A percentile compares a stretch with the other conserved stretches of the same genome.
phyloP scores from a whole-genome alignment of 2,113 vertebrate genomes.

The Trogon melanurus region DNA sequence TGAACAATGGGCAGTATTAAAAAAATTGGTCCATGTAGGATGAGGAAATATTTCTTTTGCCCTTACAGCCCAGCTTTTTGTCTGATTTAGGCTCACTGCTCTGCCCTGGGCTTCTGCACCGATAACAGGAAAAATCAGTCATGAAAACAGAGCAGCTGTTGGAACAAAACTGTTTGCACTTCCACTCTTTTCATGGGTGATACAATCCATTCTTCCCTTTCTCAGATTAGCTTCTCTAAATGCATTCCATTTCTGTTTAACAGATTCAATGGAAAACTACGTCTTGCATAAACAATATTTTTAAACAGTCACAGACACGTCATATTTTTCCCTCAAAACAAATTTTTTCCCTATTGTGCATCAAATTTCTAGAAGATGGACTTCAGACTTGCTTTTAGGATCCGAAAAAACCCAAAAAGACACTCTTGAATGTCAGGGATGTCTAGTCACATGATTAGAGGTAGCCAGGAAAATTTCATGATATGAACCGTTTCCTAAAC shows the following conservation, averaged over 20 bases:
- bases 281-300: slow-evolving; percentile 17
- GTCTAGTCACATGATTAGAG: background rate
- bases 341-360: background rate
- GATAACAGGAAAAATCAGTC: background rate
- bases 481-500: background rate
- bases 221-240: slow-evolving; percentile 11
- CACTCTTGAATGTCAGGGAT: background rate
- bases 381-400: background rate
- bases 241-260: background rate
- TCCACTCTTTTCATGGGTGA: background rate
- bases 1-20: background rate
- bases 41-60: background rate
- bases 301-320: background rate
- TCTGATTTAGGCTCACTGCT: background rate
- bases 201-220: slow-evolving; percentile 25
- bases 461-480: background rate
- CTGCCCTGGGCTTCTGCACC: background rate
- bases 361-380: background rate
- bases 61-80: background rate
- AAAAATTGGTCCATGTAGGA: background rate
- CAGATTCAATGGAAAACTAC: background rate
- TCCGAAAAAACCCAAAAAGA: background rate
- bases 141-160: background rate
- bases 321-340: background rate
- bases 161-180: background rate